phyloP scores from a whole-genome alignment of 2,797 vertebrate species.

The Cheirogaleus major region DNA sequence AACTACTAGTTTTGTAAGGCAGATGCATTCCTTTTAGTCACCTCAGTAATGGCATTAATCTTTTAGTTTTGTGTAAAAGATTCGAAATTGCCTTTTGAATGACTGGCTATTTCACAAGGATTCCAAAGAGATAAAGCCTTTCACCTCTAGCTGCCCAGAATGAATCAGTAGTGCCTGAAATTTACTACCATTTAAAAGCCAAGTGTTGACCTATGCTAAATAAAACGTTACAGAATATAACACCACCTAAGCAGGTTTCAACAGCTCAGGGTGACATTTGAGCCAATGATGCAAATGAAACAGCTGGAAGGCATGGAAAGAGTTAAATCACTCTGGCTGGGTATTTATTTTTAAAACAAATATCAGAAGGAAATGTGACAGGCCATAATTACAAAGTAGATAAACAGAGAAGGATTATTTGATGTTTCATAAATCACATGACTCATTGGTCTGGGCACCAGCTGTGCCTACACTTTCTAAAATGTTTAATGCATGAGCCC shows the following conservation, averaged over 20 bases:
- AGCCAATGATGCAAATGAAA: background rate
- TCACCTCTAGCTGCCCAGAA: conserved; percentile 28
- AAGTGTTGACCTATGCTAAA: conserved; percentile 49
- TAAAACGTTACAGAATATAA: conserved; percentile 26
- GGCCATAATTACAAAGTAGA: conserved; percentile 82
- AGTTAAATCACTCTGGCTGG: conserved; percentile 55
- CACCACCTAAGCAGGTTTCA: background rate
- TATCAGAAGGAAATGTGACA: conserved; percentile 73
- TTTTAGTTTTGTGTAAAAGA: conserved; percentile 57
- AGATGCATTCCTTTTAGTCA: background rate
- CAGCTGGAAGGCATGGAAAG: conserved; percentile 5
- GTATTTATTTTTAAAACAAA: conserved; percentile 82
- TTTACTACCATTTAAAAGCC: conserved; percentile 53
- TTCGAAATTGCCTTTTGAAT: conserved; percentile 61
- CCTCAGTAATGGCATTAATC: background rate
- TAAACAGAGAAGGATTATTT: conserved; percentile 79
- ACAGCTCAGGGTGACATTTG: conserved; percentile 27
- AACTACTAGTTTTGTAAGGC: background rate
- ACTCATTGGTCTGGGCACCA: conserved; percentile 74
- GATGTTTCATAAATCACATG: conserved; percentile 77
- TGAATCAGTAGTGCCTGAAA: conserved; percentile 56
- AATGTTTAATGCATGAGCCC: conserved; percentile 5
- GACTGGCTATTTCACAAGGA: conserved; percentile 36
- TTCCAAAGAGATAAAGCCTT: conserved; percentile 39
- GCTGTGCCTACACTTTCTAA: conserved; percentile 72